Conservation (phyloP, 1,140 invertebrate genomes). For the Mamestra configurata region DNA sequence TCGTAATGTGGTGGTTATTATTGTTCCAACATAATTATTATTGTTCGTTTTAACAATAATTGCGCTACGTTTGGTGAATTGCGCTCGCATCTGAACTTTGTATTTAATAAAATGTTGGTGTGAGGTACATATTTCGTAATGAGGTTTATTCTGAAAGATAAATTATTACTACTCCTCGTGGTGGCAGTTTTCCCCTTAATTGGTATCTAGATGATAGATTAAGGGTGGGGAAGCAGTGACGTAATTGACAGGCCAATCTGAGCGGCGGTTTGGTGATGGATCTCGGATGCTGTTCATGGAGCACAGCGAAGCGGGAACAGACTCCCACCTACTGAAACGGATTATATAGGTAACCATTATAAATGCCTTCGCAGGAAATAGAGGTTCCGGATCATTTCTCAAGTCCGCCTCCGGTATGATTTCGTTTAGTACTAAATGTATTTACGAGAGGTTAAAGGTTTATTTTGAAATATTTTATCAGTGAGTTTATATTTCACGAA, state of each 20-base stretch:
- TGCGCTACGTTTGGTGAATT: conserved; percentile 11
- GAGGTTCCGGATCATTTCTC: conserved; percentile 28
- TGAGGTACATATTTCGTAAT: conserved; percentile 41
- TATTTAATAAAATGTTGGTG: conserved; percentile 7
- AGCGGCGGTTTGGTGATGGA: conserved; percentile 77
- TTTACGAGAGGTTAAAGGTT: not conserved
- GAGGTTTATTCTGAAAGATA: conserved; percentile 71
- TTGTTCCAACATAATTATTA: conserved; percentile 10
- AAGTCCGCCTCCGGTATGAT: conserved; percentile 22
- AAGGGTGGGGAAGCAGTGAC: conserved; percentile 76
- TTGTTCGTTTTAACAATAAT: conserved; percentile 39
- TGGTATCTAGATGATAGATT: conserved; percentile 85
- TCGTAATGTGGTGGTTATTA: conserved; percentile 10
- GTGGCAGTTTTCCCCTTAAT: conserved; percentile 80
- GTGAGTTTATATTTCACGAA: not conserved
- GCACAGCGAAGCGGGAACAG: not conserved
- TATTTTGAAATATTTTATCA: not conserved
- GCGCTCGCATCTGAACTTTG: conserved; percentile 14
- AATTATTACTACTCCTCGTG: conserved; percentile 70
- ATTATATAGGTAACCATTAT: conserved; percentile 19
- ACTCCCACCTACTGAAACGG: not conserved
- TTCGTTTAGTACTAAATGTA: conserved; percentile 9
- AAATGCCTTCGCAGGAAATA: conserved; percentile 29
- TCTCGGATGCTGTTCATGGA: conserved; percentile 51
- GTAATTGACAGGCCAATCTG: conserved; percentile 85